Base-by-base conservation (phyloP, 2,797 vertebrate species). In the Rachycentron canadum region DNA sequence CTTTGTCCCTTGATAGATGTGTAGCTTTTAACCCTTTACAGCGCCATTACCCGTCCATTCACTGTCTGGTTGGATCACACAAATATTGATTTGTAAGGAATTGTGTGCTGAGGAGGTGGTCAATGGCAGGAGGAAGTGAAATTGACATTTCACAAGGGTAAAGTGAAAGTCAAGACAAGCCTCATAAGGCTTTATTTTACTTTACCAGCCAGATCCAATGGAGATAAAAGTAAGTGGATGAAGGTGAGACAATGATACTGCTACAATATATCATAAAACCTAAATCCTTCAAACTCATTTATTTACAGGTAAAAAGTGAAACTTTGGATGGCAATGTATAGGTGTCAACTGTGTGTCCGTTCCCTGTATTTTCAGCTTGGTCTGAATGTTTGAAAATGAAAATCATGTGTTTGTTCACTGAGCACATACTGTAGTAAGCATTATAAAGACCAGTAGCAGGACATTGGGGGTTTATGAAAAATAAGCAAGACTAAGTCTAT, bases 81-180 rank as follows among this genome's bases (percentile, higher is more conserved):
- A 57, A 50, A 57, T 84, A 88, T 78, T 62, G 82, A 92, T 89
- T 67, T 41, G 2, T 34, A 49, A 79, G 65, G 62, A 76, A 67
- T 21, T 11, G 38, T 62, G 70, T 67, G 67, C 84, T 65, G 73
- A 81, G 32, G 49, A 56, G 70, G 50, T 3, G 26, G 71, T 76
- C 78, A 67, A 56, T 82, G 69, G 23, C 59, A 60, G 30, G 12
- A 1, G 79, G 62, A 79, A 73, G 60, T 69, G 38, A 77, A 83
- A 85, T 50, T 83, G 81, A 73, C 59, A 72, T 86, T 83, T 86
- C 47, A 77, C 56, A 71, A 78, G 76, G 76, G 68, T 69, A 78
- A 76, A 62, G 36, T 64, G 25, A 82, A 76, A 34, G 53, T 25
- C 53, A 11, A 25, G 53, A 57, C 21, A 38, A 58, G 50, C 38